Conservation (phyloP, 2,113 vertebrate species). For the Ancistrus triradiatus region DNA sequence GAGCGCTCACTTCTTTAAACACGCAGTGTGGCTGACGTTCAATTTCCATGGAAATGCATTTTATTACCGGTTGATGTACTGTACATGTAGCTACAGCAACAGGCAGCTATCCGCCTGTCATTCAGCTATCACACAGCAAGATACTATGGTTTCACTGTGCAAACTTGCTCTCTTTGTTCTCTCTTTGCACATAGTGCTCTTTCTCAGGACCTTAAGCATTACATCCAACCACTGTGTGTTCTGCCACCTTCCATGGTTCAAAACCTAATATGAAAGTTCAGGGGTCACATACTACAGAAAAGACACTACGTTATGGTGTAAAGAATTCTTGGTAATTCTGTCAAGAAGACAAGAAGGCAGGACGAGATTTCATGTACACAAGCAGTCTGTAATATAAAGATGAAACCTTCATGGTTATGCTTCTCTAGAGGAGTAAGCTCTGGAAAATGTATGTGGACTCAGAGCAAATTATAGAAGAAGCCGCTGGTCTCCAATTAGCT, state of each 20-base stretch:
- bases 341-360: too few relatives aligned
- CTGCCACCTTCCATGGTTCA: neutral
- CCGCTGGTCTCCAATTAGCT: neutral
- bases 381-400: slow-evolving; percentile 9
- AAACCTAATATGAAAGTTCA: slow-evolving; percentile 16
- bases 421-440: neutral
- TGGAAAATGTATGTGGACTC: neutral
- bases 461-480: too few relatives aligned
- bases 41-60: slow-evolving; percentile 28
- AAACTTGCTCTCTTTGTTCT: neutral
- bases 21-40: neutral
- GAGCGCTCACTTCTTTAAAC: slow-evolving; percentile 12
- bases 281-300: too few relatives aligned
- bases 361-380: too few relatives aligned
- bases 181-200: slow-evolving; percentile 6
- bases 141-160: slow-evolving; percentile 8
- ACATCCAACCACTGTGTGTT: neutral
- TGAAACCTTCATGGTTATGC: neutral
- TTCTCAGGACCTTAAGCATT: slow-evolving; percentile 9
- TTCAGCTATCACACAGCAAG: neutral
- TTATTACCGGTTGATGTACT: slow-evolving; percentile 37
- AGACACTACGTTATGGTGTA: too few relatives aligned
- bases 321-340: too few relatives aligned
- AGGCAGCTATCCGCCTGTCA: slow-evolving; percentile 8
- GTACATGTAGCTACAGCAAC: slow-evolving; percentile 29